Evolutionary conservation across 2,113 vertebrate genomes (phyloP), one percentile per base, ranked within the genome.

Genomic region (Sinocyclocheilus anophthalmus): DNA sequence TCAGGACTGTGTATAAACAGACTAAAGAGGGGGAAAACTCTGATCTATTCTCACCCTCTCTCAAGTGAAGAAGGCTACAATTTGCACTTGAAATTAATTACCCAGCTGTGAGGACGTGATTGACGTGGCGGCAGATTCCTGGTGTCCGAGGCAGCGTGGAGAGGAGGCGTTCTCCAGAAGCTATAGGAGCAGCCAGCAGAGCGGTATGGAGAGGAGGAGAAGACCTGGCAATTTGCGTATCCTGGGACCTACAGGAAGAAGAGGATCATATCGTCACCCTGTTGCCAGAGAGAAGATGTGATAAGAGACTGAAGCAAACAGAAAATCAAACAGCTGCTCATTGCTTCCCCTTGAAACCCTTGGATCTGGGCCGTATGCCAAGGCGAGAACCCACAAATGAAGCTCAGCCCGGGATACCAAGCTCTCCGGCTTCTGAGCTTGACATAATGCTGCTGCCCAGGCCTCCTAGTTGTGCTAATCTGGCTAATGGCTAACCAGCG

Each of bases 31-130:
- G 11, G n/a, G 37, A 0, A 48, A 18, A 48, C 5, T 81, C 7
- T 81, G 30, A 39, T 76, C 59, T 48, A 4, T 69, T 85, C 48
- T 61, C 59, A 45, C 69, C 14, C 50, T 61, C 24, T 75, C 50
- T 82, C 18, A 26, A 73, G 16, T 39, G 20, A 67, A 83, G 24
- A 55, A 39, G 26, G n/a, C 59, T 65, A 50, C 65, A 79, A 77
- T 55, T 30, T 33, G 20, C 57, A 55, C 57, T 82, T 33, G 84
- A 76, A 85, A 73, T 89, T 88, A 92, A 81, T 93, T 94, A 95
- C 95, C 94, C 93, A 94, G 93, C 88, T 93, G 94, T 91, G 94
- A 95, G 92, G 94, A 94, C 91, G 94, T 95, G 94, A 94, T 90
- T 81, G 94, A 94, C 90, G 93, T 92, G 90, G 90, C 91, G 92